Evolutionary conservation across 2,888 invertebrate species (phyloP), one percentile per base, ranked within the genome.

Genomic region (Zonitis immaculata): DNA sequence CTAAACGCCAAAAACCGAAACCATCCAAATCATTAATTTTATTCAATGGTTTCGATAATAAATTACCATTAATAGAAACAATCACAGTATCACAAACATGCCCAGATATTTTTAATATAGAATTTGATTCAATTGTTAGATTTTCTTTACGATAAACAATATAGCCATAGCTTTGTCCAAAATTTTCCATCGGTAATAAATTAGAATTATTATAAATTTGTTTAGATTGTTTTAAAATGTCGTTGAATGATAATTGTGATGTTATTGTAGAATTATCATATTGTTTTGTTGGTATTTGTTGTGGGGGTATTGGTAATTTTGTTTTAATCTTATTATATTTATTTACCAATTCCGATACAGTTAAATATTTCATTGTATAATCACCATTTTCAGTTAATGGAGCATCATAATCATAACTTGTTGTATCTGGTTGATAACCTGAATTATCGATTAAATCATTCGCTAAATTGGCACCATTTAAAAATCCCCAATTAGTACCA

Each of bases 351-450:
- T 84, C 75, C 61, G 86, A 81, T 47, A 92, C 80, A 1, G 79
- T 80, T 54, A 79, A 80, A 73, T 82, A 76, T 76, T 95, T 95
- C 0, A 80, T 77, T 0, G 92, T 93, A 1, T 88, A 86, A 77
- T 95, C 95, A 1, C 95, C 95, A 47, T 91, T 88, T 75, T 96
- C 95, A 9, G 81, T 82, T 60, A 96, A 76, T 0, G 95, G 95
- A 1, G 94, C 89, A 73, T 95, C 92, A 69, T 95, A 96, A 73
- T 96, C 95, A 54, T 77, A 78, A 50, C 75, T 75, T 5, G 73
- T 73, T n/a, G 75, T 73, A 59, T 72, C 73, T 42, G 77, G 71
- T 47, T 65, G 62, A 56, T 56, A 69, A 6, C 59, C 65, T 14
- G 51, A 47, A 32, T 52, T 48, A 11, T 25, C 42, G n/a, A n/a